These are phyloP conservation scores for Pseudococcus viburni DNA, from an alignment of 2,888 invertebrate species.

Conservation along the genomic window DNA sequence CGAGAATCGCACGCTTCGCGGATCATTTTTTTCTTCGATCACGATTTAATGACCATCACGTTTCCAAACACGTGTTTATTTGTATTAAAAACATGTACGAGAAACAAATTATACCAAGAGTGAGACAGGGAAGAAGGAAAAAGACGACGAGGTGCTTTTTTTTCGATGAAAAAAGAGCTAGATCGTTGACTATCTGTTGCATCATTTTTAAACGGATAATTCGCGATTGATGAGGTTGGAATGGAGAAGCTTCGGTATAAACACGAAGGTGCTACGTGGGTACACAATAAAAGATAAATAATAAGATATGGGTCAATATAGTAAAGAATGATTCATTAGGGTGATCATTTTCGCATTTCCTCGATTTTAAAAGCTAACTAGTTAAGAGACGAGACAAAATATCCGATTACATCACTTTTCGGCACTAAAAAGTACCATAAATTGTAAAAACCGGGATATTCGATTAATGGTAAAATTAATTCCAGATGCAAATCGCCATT, in stretches of 20 bases:
- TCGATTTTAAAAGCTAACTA: background rate
- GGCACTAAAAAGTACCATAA: background rate
- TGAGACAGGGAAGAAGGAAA: conserved; percentile 9
- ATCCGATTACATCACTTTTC: background rate
- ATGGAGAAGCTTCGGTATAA: background rate
- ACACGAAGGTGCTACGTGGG: background rate
- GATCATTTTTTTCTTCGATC: conserved; percentile 8
- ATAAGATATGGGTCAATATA: background rate
- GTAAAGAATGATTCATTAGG: background rate
- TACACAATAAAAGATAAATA: background rate
- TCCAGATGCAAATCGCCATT: conserved; percentile 33
- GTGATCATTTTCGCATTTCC: background rate
- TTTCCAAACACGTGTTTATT: conserved; percentile 33
- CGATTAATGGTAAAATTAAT: conserved; percentile 22
- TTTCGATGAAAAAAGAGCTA: background rate
- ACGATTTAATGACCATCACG: conserved; percentile 37
- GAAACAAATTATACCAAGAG: background rate
- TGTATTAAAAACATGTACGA: conserved; percentile 2
- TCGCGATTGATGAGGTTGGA: conserved; percentile 15
- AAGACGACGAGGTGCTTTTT: background rate
- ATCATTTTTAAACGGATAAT: conserved; percentile 31
- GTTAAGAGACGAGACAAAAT: background rate
- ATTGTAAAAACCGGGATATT: background rate
- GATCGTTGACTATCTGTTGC: background rate
- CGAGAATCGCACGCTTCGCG: conserved; percentile 41